Evolutionary conservation across 2,113 vertebrate species (phyloP), one percentile per base, ranked within the genome.

Genomic region (Setophaga kirtlandii): DNA sequence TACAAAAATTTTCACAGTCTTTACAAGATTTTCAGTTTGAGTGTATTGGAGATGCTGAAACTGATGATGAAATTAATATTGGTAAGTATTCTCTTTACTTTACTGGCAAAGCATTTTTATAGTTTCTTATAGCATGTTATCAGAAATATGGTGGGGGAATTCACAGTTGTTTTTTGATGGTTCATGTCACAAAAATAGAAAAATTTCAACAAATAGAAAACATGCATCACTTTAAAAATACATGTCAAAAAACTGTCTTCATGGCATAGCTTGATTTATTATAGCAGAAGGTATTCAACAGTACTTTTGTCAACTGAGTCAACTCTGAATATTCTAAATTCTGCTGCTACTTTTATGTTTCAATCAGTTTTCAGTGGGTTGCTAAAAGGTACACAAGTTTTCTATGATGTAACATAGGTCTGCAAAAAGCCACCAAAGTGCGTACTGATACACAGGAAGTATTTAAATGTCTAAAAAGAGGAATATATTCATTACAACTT

Each of bases 11-110:
- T 97, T 99, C 99, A 25, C 98, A 99, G 87, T 99, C 99, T 17
- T 96, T 99, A 30, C 99, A 99, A 97, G 99, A 99, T 97, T 99
- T 99, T 97, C 99, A 99, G 80, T 99, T 99, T 93, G 99, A 99
- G 93, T 99, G 99, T 91, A 99, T 99, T 53, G 99, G 99, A 33
- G 99, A 99, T 87, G 99, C 99, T 30, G 99, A 99, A 98, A 99
- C 99, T 7, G 99, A 99, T 75, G 99, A 99, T 84, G 99, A 99
- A 97, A 98, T 99, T 86, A 99, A 99, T 95, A 99, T 99, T 27
- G 99, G 99, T 99, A 97, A 98, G 99, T 98, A 68, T 10, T 2
- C 39, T 70, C 25, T 83, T 27, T 27, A 58, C 2, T 89, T 49
- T 60, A 18, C 9, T 71, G 71, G 6, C 28, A 71, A 31, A 69